Base-by-base conservation (phyloP, 2,113 vertebrate genomes). In the Ammodramus savannarum region DNA sequence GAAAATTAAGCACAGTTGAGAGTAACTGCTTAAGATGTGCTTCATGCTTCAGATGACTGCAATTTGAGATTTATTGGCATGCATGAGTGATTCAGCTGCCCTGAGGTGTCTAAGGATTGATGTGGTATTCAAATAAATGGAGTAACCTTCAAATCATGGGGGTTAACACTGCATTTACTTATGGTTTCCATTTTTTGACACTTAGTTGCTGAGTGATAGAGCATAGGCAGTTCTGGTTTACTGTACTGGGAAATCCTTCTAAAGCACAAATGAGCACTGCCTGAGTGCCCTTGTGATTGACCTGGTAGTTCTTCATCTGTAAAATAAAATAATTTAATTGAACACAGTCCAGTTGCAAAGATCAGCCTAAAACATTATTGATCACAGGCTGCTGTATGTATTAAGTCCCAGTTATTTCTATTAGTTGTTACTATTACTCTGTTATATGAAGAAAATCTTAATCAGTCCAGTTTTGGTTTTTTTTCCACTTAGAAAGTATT, bases 111-210 rank as follows among this genome's bases (percentile, higher is more conserved):
- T 85, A 46, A 85, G 87, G 66, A 87, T 83, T 87, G 71, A 93
- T 87, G 85, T 83, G 55, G 26, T 79, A 85, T 69, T 94, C 74
- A 51, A 21, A 55, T 90, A 89, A 87, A 51, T n/a, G 67, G n/a
- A 87, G 43, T 83, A 83, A 73, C 82, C 78, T 92, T 89, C 89
- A 81, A 72, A 75, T 87, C 48, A 8, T 34, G 46, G 43, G 79
- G 72, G 87, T 91, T 95, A 87, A 85, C 36, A 16, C 36, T 74
- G 63, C 34, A 9, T 87, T 95, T 85, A 34, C 66, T 91, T 89
- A 66, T 5, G 54, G 62, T 85, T 96, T 92, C 89, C 58, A 66
- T 87, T 92, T 95, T 92, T 95, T 87, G 85, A 62, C 58, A 43
- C 83, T 82, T 85, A 8, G 18, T 41, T 82, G 54, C 81, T 68